phyloP scores from a whole-genome alignment of 2,888 invertebrate genomes.

The Belgica antarctica region DNA sequence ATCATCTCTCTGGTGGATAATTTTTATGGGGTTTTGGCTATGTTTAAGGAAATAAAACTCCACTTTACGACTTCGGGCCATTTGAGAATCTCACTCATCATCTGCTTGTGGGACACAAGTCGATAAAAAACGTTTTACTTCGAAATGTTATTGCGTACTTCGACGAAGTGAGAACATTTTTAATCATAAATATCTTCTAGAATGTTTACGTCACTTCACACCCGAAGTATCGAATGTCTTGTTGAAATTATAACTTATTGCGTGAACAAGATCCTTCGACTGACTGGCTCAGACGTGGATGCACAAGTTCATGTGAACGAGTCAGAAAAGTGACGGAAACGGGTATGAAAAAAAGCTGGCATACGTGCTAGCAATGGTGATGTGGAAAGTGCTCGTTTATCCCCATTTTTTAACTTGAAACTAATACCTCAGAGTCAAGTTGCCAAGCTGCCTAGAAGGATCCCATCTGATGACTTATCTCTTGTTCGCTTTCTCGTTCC shows the following conservation, averaged over 20 bases:
- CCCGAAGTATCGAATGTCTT: conserved; percentile 29
- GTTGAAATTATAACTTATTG: conserved; percentile 28
- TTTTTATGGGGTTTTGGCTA: neutral
- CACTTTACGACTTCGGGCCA: conserved; percentile 9
- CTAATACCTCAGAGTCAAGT: conserved; percentile 20
- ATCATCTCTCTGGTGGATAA: conserved; percentile 17
- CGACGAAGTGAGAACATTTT: neutral
- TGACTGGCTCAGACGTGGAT: no score
- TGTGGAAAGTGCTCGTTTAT: neutral
- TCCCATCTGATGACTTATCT: conserved; percentile 11
- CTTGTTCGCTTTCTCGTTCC: neutral
- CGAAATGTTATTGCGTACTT: neutral
- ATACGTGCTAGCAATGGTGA: conserved; percentile 1
- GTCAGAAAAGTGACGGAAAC: conserved; percentile 26
- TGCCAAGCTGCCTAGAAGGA: conserved; percentile 4
- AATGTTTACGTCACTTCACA: conserved; percentile 18
- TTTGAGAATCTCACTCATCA: conserved; percentile 5
- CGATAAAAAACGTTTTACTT: conserved; percentile 10
- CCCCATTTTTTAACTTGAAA: neutral
- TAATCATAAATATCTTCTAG: conserved; percentile 1
- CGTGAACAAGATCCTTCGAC: conserved; percentile 24
- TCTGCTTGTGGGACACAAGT: conserved; percentile 1
- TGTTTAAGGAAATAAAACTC: no score
- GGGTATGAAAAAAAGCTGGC: neutral
- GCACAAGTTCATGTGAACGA: conserved; percentile 24